Evolutionary conservation across 1,140 invertebrate genomes (phyloP).

Genomic region (Protaetia brevitarsis): DNA sequence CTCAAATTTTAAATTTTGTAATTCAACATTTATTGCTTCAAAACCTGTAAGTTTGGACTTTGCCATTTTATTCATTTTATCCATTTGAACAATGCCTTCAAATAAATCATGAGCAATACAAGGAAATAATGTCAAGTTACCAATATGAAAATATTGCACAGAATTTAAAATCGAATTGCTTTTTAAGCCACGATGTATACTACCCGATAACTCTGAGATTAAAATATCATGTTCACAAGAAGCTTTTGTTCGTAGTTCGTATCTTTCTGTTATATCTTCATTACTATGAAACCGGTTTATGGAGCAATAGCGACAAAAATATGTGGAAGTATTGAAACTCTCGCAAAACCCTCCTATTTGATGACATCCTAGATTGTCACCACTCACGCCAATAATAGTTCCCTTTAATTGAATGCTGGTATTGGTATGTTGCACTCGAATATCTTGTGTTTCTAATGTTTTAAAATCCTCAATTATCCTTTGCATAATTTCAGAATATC

Average conservation of each 20-base stretch:
- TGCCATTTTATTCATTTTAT: slow-evolving; percentile 17
- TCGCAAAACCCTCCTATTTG: slow-evolving; percentile 24
- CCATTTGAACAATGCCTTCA: slow-evolving; percentile 18
- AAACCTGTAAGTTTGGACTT: slow-evolving; percentile 11
- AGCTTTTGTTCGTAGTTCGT: background rate
- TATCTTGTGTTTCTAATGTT: slow-evolving; percentile 36
- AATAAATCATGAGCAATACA: slow-evolving; percentile 24
- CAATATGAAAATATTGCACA: slow-evolving; percentile 24
- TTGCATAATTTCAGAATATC: slow-evolving; percentile 39
- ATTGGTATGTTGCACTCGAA: slow-evolving; percentile 23
- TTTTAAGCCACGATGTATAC: background rate
- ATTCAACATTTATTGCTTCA: background rate
- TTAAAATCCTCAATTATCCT: slow-evolving; percentile 42
- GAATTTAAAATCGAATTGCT: too few relatives aligned
- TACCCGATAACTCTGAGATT: background rate
- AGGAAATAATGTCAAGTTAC: slow-evolving; percentile 10
- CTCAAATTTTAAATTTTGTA: slow-evolving; percentile 22
- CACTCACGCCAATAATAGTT: background rate
- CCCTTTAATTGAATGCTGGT: too few relatives aligned
- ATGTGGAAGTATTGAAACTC: background rate
- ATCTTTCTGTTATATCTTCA: background rate
- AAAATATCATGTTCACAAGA: background rate
- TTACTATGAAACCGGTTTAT: background rate
- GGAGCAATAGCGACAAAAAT: slow-evolving; percentile 22
- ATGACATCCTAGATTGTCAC: slow-evolving; percentile 25